Base-by-base conservation (phyloP, 2,113 vertebrate genomes). In the Perccottus glenii region DNA sequence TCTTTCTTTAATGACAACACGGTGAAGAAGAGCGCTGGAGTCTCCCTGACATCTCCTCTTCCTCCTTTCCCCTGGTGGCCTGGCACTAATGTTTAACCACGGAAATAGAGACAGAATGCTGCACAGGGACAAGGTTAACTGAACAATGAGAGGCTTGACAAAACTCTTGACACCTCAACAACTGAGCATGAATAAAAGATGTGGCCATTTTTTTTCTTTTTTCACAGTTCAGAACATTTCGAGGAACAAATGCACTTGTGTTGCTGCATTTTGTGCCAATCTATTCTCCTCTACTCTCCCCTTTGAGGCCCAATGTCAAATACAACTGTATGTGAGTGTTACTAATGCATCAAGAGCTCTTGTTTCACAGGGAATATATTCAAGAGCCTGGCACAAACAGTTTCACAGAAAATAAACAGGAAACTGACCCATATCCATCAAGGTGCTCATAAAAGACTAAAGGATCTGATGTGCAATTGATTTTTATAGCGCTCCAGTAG, bases 101-200 rank as follows among this genome's bases (percentile, higher is more conserved):
- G 85, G 77, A 70, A 77, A 85, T 59, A 70, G 74, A 74, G 73
- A 87, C 79, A 80, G 77, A 80, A 71, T 15, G 56, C 82, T 79
- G 81, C 65, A 65, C 80, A 49, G 84, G 78, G 81, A 87, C 88
- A 68, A 88, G 80, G 83, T 85, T 85, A 88, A 87, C 70, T 9
- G 71, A 84, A 88, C 76, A 84, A 85, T 70, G 80, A 81, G 75
- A 78, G 69, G 64, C 78, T 85, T 81, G 76, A 91, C 85, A 89
- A 85, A 90, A 88, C 81, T 86, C 85, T 81, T 83, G 83, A 91
- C 88, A 89, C 86, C 87, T 84, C 72, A 65, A 77, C 81, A 80
- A 84, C 75, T 53, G 78, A 75, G 55, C 87, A 88, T 85, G 85
- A 90, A 91, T 91, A 87, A 88, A 90, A 85, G 71, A 88, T 81